These are phyloP conservation scores for Albula glossodonta DNA, from an alignment of 2,113 vertebrate genomes.

Conservation along the genomic window DNA sequence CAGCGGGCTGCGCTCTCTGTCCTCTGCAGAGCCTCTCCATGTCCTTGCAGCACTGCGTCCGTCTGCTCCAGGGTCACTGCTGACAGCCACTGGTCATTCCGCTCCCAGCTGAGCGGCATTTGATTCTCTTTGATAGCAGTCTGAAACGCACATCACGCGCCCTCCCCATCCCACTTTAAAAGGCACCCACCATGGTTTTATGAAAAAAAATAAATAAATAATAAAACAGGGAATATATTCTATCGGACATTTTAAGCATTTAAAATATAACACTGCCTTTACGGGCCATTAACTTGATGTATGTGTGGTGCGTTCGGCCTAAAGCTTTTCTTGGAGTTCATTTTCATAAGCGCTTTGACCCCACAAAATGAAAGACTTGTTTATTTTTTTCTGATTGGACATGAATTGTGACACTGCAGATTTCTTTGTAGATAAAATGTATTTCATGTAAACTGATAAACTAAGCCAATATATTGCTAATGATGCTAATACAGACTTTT, in stretches of 20 bases:
- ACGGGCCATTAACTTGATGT: neutral
- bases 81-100: neutral
- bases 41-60: neutral
- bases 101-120: neutral
- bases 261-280: neutral
- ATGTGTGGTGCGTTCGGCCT: neutral
- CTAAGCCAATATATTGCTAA: too few relatives aligned
- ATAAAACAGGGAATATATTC: neutral
- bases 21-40: neutral
- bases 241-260: neutral
- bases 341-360: neutral
- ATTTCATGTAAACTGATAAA: too few relatives aligned
- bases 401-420: neutral
- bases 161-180: neutral
- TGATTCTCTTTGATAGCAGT: neutral
- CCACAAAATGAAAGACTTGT: neutral
- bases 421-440: too few relatives aligned
- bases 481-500: too few relatives aligned
- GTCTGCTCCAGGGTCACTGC: slow-evolving; percentile 8
- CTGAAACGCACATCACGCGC: neutral
- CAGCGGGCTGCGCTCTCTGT: neutral
- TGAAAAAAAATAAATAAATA: neutral
- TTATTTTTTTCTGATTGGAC: neutral
- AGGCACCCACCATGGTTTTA: neutral
- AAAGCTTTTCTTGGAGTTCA: neutral